phyloP scores from a whole-genome alignment of 2,888 invertebrate genomes.

The Dryobotodes eremita region DNA sequence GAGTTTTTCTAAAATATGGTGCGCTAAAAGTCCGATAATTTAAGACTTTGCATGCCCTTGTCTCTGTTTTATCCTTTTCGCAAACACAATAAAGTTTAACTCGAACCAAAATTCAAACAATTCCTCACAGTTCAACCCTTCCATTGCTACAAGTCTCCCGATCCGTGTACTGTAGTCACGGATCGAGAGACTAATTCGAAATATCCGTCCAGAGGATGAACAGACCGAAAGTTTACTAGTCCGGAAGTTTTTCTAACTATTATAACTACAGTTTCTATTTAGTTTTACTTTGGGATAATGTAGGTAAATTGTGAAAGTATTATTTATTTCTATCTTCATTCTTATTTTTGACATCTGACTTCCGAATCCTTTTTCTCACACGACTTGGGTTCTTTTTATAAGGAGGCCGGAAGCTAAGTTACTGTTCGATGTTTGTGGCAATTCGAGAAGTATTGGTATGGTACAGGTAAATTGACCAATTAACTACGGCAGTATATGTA shows the following conservation, averaged over 20 bases:
- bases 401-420: background rate
- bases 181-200: background rate
- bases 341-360: background rate
- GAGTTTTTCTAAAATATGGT: no score
- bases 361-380: background rate
- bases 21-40: no score
- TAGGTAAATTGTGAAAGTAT: slow-evolving; percentile 17
- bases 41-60: no score
- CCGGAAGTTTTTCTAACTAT: slow-evolving; percentile 24
- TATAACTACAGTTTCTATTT: slow-evolving; percentile 21
- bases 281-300: slow-evolving; percentile 24
- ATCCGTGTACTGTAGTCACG: background rate
- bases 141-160: background rate
- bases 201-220: slow-evolving; percentile 24
- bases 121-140: slow-evolving; percentile 4
- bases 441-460: no score
- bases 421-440: background rate
- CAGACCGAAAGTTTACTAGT: slow-evolving; percentile 13
- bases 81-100: no score
- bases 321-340: background rate
- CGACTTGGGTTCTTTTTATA: no score
- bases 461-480: no score
- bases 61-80: no score
- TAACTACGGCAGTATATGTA: background rate
- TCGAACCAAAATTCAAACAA: background rate